Evolutionary conservation across 2,888 invertebrate species (phyloP), one percentile per base, ranked within the genome.

Genomic region (Drosophila gaucha): DNA sequence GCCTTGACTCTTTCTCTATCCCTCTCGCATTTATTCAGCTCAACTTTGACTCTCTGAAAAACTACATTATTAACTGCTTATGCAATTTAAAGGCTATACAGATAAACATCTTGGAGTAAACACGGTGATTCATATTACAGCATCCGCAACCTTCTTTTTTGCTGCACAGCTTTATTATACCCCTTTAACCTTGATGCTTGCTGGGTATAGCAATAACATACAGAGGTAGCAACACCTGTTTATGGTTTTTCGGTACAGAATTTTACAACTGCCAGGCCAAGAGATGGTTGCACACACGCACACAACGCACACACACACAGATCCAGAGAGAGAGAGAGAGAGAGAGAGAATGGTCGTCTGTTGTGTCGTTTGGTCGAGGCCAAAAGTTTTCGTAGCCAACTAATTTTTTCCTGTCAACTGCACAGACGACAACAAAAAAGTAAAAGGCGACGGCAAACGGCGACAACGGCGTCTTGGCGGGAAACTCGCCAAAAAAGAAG

Each of bases 381-480:
- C 83, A 87, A 88, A 84, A 84, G 67, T 88, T 84, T 84, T 88
- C 74, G 80, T 76, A 88, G 83, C 83, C 88, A 84, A 84, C 83
- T 87, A 84, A 87, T 84, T 84, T 84, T 83, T 88, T 84, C 86
- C 88, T 88, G 88, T 84, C 83, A 84, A 83, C 76, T 86, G 86
- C 83, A 87, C 86, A 84, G 88, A 83, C 82, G 74, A 70, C 85
- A 77, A 77, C 71, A 54, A 65, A 56, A 67, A 55, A 47, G 46
- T 22, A 39, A 49, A 56, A 67, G 28, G 24, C 22, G 26, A 43
- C 16, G 43, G 30, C 20, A 20, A 31, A 44, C 12, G 44, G 18
- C 62, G 46, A 51, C 66, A 35, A 14, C 52, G 66, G 31, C 70
- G 59, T 78, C 76, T 76, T 76, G 75, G 76, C 75, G 74, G 76